phyloP scores from a whole-genome alignment of 2,888 invertebrate species.

The Xestia c-nigrum region DNA sequence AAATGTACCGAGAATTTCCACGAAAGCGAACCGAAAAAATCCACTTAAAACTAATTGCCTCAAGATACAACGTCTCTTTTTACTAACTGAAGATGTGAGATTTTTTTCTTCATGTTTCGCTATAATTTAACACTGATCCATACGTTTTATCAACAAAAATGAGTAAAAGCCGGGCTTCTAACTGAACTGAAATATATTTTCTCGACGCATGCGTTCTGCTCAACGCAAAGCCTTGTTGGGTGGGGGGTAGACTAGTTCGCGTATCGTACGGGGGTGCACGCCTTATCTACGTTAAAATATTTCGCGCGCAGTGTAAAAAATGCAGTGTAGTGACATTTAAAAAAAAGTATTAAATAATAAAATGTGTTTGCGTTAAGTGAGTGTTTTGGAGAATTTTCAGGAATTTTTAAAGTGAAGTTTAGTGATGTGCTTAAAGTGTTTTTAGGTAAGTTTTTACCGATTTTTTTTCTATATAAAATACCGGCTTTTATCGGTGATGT shows the following conservation, averaged over 20 bases:
- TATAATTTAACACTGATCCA: background rate
- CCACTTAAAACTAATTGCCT: background rate
- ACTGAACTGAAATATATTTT: slow-evolving; percentile 47
- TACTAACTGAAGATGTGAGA: background rate
- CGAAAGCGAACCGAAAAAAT: background rate
- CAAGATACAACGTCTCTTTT: background rate
- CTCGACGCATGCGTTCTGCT: slow-evolving; percentile 62
- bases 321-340: slow-evolving; percentile 69
- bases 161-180: slow-evolving; percentile 19
- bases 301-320: slow-evolving; percentile 64
- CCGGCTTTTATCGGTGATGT: background rate
- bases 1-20: background rate
- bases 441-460: slow-evolving; percentile 58
- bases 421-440: slow-evolving; percentile 66
- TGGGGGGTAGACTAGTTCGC: slow-evolving; percentile 65
- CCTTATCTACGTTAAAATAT: slow-evolving; percentile 45
- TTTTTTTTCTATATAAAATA: background rate
- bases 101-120: background rate
- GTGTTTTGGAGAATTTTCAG: slow-evolving; percentile 52
- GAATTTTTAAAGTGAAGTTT: slow-evolving; percentile 48
- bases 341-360: slow-evolving; percentile 46
- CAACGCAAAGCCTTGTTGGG: slow-evolving; percentile 46
- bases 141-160: slow-evolving; percentile 29
- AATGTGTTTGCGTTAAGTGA: slow-evolving; percentile 53
- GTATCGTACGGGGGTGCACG: slow-evolving; percentile 62